These are phyloP conservation scores for Anneissia japonica DNA, from an alignment of 35 echinoderm and acorn worm species.

Conservation along the genomic window DNA sequence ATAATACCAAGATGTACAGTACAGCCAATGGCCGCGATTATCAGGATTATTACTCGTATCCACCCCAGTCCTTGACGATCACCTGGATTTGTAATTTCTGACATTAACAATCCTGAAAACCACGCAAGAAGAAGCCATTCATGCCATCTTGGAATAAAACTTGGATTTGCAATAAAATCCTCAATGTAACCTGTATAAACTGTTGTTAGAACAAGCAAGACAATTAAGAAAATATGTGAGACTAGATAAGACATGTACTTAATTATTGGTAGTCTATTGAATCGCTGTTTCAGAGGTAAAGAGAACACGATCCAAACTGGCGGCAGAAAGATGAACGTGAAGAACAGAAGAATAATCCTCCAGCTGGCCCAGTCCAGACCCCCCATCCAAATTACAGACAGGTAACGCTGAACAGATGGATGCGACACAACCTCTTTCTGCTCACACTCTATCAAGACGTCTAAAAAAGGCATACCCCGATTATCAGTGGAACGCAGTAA, in stretches of 20 bases:
- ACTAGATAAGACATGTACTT: slow-evolving; percentile 97
- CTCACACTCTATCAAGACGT: slow-evolving; percentile 89
- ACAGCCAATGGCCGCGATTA: slow-evolving; percentile 67
- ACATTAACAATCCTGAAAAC: slow-evolving; percentile 79
- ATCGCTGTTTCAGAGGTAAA: slow-evolving; percentile 61
- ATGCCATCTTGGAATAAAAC: slow-evolving; percentile 69
- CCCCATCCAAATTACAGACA: slow-evolving; percentile 91
- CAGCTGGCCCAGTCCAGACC: slow-evolving; percentile 79
- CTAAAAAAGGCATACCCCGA: slow-evolving; percentile 67
- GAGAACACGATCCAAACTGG: slow-evolving; percentile 85
- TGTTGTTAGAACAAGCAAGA: slow-evolving; percentile 68
- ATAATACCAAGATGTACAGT: slow-evolving; percentile 59
- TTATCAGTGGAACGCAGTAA: slow-evolving; percentile 66
- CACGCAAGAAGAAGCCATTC: slow-evolving; percentile 89
- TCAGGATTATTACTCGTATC: slow-evolving; percentile 79
- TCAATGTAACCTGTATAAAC: slow-evolving; percentile 78
- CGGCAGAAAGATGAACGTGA: slow-evolving; percentile 69
- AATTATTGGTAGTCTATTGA: slow-evolving; percentile 93
- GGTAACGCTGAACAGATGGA: slow-evolving; percentile 88
- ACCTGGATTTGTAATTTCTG: slow-evolving; percentile 80
- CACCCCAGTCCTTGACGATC: slow-evolving; percentile 88
- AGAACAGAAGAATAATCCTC: slow-evolving; percentile 86
- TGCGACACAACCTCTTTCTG: slow-evolving; percentile 95
- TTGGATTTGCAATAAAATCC: slow-evolving; percentile 50
- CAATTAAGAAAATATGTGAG: slow-evolving; percentile 82